Percentiles rank a stretch among this genome's conserved stretches.
These are phyloP conservation scores for Bostrychus sinensis DNA, from an alignment of 2,113 vertebrate species.

Conservation along the genomic window DNA sequence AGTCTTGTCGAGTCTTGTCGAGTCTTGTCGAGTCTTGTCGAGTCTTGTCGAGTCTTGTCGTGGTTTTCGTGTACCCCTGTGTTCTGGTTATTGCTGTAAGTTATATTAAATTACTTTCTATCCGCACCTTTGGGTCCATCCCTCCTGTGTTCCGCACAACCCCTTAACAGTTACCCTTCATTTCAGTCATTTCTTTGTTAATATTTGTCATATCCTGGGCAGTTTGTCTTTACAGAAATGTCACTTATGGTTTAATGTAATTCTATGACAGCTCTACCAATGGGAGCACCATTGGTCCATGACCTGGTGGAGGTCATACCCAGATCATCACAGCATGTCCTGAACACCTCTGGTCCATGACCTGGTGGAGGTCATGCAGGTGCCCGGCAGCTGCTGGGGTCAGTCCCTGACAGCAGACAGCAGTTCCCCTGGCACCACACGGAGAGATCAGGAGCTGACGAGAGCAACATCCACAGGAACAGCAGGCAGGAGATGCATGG, in stretches of 20 bases:
- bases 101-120: no score
- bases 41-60: no score
- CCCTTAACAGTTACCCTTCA: no score
- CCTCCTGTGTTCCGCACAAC: no score
- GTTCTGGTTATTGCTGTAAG: no score
- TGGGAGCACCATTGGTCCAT: background rate
- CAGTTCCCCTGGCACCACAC: background rate
- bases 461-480: no score
- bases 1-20: no score
- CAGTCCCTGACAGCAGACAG: background rate
- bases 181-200: background rate
- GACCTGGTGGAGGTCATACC: background rate
- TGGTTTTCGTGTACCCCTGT: no score
- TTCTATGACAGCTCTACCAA: background rate
- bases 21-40: no score
- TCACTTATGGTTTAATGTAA: background rate
- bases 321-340: background rate
- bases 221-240: background rate
- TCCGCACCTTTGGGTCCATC: no score
- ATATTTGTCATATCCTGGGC: background rate
- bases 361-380: background rate
- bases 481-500: constrained; percentile 7
- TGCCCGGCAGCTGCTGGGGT: background rate
- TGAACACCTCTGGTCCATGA: constrained; percentile 14
- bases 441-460: no score